Evolutionary conservation across 2,113 vertebrate genomes (phyloP), one percentile per base, ranked within the genome.

Genomic region (Lasiurus borealis): DNA sequence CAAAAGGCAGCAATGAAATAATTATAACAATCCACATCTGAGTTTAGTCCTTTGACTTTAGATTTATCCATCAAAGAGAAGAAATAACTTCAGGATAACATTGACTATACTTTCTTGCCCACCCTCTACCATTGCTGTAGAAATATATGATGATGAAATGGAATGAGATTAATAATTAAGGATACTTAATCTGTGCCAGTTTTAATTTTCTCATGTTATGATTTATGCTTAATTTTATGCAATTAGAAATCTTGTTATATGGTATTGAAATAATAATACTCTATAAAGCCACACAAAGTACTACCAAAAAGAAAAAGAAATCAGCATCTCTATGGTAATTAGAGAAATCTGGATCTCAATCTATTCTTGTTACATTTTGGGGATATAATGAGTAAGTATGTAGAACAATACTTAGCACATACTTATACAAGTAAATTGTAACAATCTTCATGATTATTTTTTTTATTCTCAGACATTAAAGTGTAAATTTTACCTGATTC

Each of bases 401-500:
- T 66, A 94, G 9, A 13, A 85, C 12, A 91, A 6, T 48, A 8
- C 10, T 31, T 92, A 14, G 27, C 11, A 91, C 1, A 48, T 25
- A 77, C 18, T 54, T 78, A 50, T 16, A 78, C 25, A 85, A 75
- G 50, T n/a, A 72, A 92, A 69, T 50, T 54, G 21, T 1, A 73
- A 31, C 8, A 90, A 88, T 66, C 23, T 0, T 52, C 52, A 77
- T 25, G 62, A 69, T 62, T 80, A n/a, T 75, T 83, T 59, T 80
- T 90, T 86, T 90, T 72, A 68, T 6, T 71, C 48, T 69, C 1
- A 91, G 25, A 62, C 15, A 81, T 50, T 77, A 62, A 29, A 84
- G 21, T 13, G 4, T 71, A 96, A 85, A 69, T 57, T 5, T 91
- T 98, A 99, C 98, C 98, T 97, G 98, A 98, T 83, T 94, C n/a